Evolutionary conservation across 2,888 invertebrate genomes (phyloP).

Genomic region (Ochropleura leucogaster): DNA sequence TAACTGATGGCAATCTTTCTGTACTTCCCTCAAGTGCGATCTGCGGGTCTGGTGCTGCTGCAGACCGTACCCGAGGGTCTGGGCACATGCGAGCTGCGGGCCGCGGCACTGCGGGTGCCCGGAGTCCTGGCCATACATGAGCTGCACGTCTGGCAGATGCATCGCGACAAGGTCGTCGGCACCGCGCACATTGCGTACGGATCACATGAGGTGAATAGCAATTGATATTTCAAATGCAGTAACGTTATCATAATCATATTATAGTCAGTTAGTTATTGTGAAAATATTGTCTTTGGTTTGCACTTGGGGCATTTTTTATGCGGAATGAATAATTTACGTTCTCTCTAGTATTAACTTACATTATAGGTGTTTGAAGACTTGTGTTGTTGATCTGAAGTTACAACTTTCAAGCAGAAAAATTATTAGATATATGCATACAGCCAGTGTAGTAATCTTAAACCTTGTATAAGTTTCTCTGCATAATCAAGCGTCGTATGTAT

Average conservation of each 20-base stretch:
- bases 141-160: conserved; percentile 97
- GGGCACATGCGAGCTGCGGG: conserved; percentile 90
- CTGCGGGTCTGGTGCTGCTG: conserved; percentile 96
- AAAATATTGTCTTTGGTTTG: too few relatives aligned
- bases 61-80: conserved; percentile 98
- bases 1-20: neutral
- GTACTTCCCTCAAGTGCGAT: conserved; percentile 92
- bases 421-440: neutral
- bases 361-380: neutral
- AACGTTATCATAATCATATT: conserved; percentile 38
- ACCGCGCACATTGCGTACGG: conserved; percentile 94
- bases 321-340: neutral
- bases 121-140: conserved; percentile 93
- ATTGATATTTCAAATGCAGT: conserved; percentile 23
- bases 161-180: conserved; percentile 94
- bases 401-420: conserved; percentile 6
- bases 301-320: too few relatives aligned
- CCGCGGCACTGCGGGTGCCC: conserved; percentile 84
- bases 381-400: conserved; percentile 9
- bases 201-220: conserved; percentile 79
- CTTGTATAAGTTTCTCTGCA: conserved; percentile 13
- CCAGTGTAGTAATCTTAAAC: conserved; percentile 7
- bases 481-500: neutral
- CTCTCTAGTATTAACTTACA: neutral
- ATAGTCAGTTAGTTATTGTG: conserved; percentile 16